Conservation (phyloP, 2,888 invertebrate genomes). For the Eilema sororculum region DNA sequence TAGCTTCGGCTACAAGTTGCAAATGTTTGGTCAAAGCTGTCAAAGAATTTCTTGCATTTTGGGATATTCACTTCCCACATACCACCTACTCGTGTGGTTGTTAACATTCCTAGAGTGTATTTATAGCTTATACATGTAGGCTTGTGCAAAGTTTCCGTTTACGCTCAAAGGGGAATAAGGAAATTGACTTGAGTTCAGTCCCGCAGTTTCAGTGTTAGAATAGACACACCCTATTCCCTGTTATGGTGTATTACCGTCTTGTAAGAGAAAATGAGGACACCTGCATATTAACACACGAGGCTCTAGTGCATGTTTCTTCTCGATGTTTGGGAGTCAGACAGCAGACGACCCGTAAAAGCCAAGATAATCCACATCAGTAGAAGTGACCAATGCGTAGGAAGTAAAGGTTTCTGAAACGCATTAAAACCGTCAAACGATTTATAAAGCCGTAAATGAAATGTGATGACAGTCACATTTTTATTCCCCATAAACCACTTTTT, state of each 20-base stretch:
- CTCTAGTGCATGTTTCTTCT: no score
- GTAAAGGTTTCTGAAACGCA: no score
- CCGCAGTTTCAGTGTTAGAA: constrained; percentile 11
- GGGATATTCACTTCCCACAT: constrained; percentile 37
- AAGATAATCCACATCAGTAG: no score
- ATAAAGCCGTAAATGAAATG: no score
- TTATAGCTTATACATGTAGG: constrained; percentile 32
- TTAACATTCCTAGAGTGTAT: constrained; percentile 19
- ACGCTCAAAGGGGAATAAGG: constrained; percentile 29
- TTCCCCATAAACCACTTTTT: no score
- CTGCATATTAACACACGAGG: no score
- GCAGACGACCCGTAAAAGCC: no score
- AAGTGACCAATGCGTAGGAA: no score
- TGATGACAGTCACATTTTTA: no score
- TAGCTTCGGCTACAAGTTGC: constrained; percentile 24
- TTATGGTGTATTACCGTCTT: not conserved
- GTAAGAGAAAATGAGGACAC: not conserved
- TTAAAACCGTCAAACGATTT: no score
- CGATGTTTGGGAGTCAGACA: no score
- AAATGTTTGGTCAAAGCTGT: constrained; percentile 23
- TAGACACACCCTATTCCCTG: not conserved
- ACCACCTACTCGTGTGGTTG: constrained; percentile 27
- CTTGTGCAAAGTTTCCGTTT: constrained; percentile 20
- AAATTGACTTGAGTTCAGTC: constrained; percentile 15
- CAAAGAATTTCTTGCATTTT: constrained; percentile 28